A percentile compares a stretch with the other conserved stretches of the same genome.
phyloP scores from a whole-genome alignment of 2,797 vertebrate genomes.

The Heterohyrax brucei region DNA sequence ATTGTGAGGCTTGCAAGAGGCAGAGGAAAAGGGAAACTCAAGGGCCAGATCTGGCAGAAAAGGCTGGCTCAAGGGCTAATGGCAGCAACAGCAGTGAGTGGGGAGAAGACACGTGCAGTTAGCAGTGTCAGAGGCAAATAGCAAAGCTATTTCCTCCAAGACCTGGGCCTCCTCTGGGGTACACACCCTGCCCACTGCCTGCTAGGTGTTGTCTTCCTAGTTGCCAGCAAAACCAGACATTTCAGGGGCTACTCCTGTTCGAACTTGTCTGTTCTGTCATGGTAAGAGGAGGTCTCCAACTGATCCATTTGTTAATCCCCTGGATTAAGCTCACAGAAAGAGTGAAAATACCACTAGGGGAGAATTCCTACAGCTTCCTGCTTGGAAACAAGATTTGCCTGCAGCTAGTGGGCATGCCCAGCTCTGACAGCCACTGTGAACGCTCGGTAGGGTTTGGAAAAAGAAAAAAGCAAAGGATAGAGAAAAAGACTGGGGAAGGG shows the following conservation, averaged over 20 bases:
- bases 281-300: slow-evolving; percentile 76
- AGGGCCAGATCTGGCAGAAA: neutral
- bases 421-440: slow-evolving; percentile 63
- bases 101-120: neutral
- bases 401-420: slow-evolving; percentile 76
- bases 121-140: slow-evolving; percentile 11
- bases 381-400: slow-evolving; percentile 81
- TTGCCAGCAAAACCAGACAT: slow-evolving; percentile 71
- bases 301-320: slow-evolving; percentile 84
- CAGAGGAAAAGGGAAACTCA: neutral
- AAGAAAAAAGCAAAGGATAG: neutral
- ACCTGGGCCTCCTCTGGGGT: neutral
- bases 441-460: neutral
- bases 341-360: slow-evolving; percentile 78
- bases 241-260: slow-evolving; percentile 78
- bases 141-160: slow-evolving; percentile 47
- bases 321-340: slow-evolving; percentile 81
- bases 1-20: neutral
- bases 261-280: slow-evolving; percentile 81
- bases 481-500: neutral
- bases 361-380: slow-evolving; percentile 83
- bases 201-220: slow-evolving; percentile 25
- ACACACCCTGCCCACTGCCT: slow-evolving; percentile 63
- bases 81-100: neutral
- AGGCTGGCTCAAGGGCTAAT: neutral